Base-by-base conservation (phyloP, 2,888 invertebrate species). In the Suillia variegata region DNA sequence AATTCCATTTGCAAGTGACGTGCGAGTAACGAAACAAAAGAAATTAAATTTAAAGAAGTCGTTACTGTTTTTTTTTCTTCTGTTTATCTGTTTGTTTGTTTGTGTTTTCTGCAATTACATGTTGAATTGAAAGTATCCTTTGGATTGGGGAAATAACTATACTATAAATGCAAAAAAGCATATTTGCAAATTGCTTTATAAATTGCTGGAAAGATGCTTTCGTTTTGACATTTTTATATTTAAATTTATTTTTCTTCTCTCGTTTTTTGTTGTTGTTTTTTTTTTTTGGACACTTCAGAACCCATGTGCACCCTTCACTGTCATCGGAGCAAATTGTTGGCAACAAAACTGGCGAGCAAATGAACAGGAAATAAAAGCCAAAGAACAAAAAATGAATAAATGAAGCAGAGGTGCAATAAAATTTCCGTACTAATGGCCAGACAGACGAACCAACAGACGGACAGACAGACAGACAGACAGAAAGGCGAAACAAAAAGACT, bases 1-100 rank as follows among this genome's bases (percentile, higher is more conserved):
- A 75, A 75, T 76, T 75, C 76, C 67, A 75, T 76, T 75, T 75
- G 76, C 74, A 76, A 75, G 75, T 75, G 75, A 75, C 75, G 76
- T 74, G 71, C 75, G 71, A 75, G 74, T 74, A 70, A 76, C 70
- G 70, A 68, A 76, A 76, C 76, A 75, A 75, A 75, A 74, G 75
- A 74, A 74, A 70, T 68, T 74, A 69, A 67, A 68, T 71, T 71
- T 67, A 68, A 48, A 71, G 54, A 42, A 58, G 45, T n/a, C n/a
- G n/a, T n/a, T n/a, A n/a, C 38, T 38, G 38, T 13, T 38, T 8
- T n/a, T n/a, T 38, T 38, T 8, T n/a, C 38, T 38, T 26, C 38
- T n/a, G n/a, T n/a, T n/a, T n/a, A n/a, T n/a, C n/a, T n/a, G n/a
- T n/a, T n/a, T n/a, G n/a, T n/a, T n/a, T n/a, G n/a, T n/a, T n/a